Conservation (phyloP, 1,140 invertebrate genomes). For the Microplitis demolitor region DNA sequence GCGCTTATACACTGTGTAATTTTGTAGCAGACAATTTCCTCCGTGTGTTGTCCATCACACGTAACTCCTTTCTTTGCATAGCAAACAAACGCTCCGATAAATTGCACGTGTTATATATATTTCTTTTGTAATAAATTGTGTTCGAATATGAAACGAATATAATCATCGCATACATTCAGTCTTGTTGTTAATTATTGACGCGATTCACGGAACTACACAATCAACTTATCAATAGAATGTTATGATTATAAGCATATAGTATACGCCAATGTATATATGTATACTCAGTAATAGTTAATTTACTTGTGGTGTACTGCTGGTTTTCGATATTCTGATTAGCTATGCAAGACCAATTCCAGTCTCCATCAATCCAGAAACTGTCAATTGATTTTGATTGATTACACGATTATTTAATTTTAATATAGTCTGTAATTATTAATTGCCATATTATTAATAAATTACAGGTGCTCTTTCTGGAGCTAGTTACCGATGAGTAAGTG, state of each 20-base stretch:
- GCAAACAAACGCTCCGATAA: slow-evolving; percentile 2
- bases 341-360: slow-evolving; percentile 1
- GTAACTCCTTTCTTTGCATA: slow-evolving; percentile 9
- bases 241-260: not conserved
- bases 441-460: slow-evolving; percentile 12
- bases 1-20: slow-evolving; percentile 3
- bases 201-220: too few species aligned
- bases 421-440: not conserved
- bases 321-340: slow-evolving; percentile 10
- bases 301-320: slow-evolving; percentile 15
- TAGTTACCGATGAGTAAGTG: slow-evolving; percentile 52
- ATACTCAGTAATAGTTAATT: not conserved
- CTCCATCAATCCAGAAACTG: not conserved
- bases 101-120: not conserved
- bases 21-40: not conserved
- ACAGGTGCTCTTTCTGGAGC: slow-evolving; percentile 30
- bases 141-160: not conserved
- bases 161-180: too few species aligned
- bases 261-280: not conserved
- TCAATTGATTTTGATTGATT: too few species aligned
- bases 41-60: not conserved
- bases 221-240: too few species aligned
- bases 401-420: not conserved
- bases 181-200: too few species aligned
- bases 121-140: not conserved